These are phyloP conservation scores for Chalcis sispes DNA, from an alignment of 2,888 invertebrate species.

Conservation along the genomic window DNA sequence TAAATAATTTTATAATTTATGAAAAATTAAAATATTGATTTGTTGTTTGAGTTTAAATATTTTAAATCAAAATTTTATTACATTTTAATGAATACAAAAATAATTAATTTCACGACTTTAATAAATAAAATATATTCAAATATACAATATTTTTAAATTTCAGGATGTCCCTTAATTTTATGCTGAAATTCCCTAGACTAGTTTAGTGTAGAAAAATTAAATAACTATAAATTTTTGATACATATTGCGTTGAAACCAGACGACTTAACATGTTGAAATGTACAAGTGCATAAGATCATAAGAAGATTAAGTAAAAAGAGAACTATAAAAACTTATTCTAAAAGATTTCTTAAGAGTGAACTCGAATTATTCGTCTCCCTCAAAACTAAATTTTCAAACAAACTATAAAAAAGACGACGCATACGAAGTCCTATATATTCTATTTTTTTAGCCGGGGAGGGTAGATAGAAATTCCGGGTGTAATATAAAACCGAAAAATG, in stretches of 20 bases:
- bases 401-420: not conserved
- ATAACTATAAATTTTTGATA: slow-evolving; percentile 12
- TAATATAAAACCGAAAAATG: slow-evolving; percentile 16
- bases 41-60: no score
- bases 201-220: not conserved
- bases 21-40: no score
- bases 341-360: no score
- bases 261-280: slow-evolving; percentile 21
- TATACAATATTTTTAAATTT: not conserved
- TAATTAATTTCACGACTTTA: no score
- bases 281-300: slow-evolving; percentile 19
- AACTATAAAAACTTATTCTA: not conserved
- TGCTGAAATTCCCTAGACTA: slow-evolving; percentile 15
- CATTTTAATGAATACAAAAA: no score
- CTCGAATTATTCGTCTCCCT: not conserved
- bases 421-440: not conserved
- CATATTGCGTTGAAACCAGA: slow-evolving; percentile 22
- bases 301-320: slow-evolving; percentile 26
- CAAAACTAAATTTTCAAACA: not conserved
- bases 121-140: no score
- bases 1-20: no score
- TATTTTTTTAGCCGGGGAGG: slow-evolving; percentile 23
- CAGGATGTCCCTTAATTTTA: not conserved
- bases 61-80: no score
- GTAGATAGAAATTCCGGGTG: slow-evolving; percentile 12